phyloP scores from a whole-genome alignment of 2,797 vertebrate species.

The Alcedo atthis region DNA sequence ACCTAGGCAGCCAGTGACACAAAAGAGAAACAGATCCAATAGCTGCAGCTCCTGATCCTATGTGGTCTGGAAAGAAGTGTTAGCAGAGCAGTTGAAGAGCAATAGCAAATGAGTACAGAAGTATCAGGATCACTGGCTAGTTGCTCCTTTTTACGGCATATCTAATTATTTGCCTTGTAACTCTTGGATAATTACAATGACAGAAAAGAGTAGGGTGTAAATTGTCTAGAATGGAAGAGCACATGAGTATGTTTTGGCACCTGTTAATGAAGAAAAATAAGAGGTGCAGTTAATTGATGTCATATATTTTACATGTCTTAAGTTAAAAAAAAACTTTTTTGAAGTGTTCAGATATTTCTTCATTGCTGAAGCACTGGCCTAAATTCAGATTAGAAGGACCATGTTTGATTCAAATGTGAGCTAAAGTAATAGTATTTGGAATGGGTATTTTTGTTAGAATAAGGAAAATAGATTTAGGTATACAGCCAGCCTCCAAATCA shows the following conservation, averaged over 20 bases:
- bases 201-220: not conserved
- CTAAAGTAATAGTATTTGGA: not conserved
- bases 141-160: not conserved
- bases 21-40: not conserved
- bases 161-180: not conserved
- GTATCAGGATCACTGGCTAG: not conserved
- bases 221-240: not conserved
- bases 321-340: not conserved
- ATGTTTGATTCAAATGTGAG: not conserved
- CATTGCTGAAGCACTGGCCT: not conserved
- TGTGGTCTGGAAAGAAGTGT: not conserved
- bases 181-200: not conserved
- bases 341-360: not conserved
- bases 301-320: not conserved
- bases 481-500: not conserved
- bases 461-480: slow-evolving; percentile 1
- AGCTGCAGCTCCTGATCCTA: not conserved
- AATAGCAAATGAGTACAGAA: not conserved
- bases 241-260: not conserved
- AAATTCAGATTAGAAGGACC: not conserved
- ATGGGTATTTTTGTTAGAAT: not conserved
- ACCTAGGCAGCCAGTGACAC: not conserved
- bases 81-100: not conserved
- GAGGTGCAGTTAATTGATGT: not conserved
- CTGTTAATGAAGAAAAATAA: not conserved